A percentile compares a stretch with the other conserved stretches of the same genome.
phyloP scores from a whole-genome alignment of 1,140 invertebrate genomes.

The Heterodera schachtii region DNA sequence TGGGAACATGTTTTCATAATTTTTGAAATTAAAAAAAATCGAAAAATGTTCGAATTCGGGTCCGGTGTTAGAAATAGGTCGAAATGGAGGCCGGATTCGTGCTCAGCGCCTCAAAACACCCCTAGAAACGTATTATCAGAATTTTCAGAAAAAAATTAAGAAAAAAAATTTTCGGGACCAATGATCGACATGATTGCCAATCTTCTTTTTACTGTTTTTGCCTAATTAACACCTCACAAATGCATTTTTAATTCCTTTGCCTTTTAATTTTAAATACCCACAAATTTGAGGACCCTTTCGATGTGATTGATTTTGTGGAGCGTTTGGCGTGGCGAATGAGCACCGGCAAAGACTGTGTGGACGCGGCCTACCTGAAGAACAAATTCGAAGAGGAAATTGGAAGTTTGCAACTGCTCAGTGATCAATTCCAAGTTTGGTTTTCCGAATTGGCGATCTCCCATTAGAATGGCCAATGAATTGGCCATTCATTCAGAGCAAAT shows the following conservation, averaged over 20 bases:
- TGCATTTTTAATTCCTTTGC: background rate
- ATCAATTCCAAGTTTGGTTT: slow-evolving; percentile 54
- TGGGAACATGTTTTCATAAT: too few species aligned
- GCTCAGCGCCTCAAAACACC: too few species aligned
- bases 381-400: slow-evolving; percentile 65
- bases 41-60: too few species aligned
- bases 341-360: slow-evolving; percentile 69
- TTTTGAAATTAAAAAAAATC: too few species aligned
- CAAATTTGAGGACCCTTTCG: slow-evolving; percentile 80
- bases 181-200: too few species aligned
- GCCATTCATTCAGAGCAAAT: slow-evolving; percentile 54
- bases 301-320: slow-evolving; percentile 95
- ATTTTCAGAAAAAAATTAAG: too few species aligned
- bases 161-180: too few species aligned
- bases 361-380: slow-evolving; percentile 56
- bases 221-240: too few species aligned
- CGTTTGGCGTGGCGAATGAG: slow-evolving; percentile 89
- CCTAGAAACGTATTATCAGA: too few species aligned
- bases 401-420: slow-evolving; percentile 58
- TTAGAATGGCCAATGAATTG: background rate
- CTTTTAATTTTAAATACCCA: slow-evolving; percentile 15
- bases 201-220: background rate
- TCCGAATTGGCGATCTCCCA: background rate
- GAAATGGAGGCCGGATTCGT: too few species aligned
- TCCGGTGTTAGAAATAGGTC: too few species aligned